Evolutionary conservation across 2,797 vertebrate genomes (phyloP).

Genomic region (Dromococcyx pavoninus): DNA sequence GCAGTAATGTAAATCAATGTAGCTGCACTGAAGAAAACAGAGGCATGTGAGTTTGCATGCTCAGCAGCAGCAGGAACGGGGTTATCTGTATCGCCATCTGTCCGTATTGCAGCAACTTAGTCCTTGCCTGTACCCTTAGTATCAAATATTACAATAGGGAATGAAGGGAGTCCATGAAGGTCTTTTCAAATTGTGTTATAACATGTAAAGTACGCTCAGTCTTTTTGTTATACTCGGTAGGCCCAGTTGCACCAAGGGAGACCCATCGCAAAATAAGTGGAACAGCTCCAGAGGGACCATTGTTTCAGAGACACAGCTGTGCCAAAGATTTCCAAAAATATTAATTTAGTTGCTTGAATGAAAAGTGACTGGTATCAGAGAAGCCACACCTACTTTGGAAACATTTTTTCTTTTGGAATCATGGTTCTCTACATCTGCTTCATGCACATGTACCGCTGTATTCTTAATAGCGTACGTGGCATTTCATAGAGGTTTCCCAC

Average conservation of each 20-base stretch:
- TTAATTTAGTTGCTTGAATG: neutral
- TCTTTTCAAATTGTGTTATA: neutral
- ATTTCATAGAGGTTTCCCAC: conserved; percentile 40
- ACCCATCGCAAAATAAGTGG: neutral
- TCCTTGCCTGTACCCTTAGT: neutral
- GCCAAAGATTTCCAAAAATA: neutral
- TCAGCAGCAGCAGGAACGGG: neutral
- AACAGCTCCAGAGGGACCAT: neutral
- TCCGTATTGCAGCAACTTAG: neutral
- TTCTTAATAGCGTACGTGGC: neutral
- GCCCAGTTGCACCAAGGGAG: rapidly evolving
- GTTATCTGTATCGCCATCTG: neutral
- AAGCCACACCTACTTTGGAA: neutral
- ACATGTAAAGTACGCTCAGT: neutral
- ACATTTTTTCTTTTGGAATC: neutral
- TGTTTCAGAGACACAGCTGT: neutral
- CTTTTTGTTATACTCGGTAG: conserved; percentile 1
- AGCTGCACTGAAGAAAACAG: neutral
- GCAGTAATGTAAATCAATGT: neutral
- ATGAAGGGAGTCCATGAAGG: neutral
- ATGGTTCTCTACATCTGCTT: neutral
- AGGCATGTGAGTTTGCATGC: neutral
- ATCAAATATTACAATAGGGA: neutral
- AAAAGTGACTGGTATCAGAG: neutral
- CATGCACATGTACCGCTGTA: neutral